Percentiles rank a stretch among this genome's conserved stretches.
phyloP scores from a whole-genome alignment of 2,797 vertebrate species.

The Eulemur rubriventer region DNA sequence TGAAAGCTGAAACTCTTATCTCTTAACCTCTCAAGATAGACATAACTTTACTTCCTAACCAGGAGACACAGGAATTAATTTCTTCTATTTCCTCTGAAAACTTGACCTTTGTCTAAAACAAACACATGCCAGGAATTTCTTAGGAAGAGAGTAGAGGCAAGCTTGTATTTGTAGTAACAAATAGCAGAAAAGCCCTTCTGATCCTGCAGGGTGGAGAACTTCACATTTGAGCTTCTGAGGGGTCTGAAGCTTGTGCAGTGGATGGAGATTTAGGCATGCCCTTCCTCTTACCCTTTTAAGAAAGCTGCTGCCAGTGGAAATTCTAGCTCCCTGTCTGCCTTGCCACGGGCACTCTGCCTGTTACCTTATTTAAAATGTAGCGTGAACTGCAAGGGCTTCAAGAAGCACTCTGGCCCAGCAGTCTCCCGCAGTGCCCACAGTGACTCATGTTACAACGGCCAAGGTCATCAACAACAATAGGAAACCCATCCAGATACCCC shows the following conservation, averaged over 20 bases:
- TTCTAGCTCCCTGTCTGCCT: not conserved
- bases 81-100: not conserved
- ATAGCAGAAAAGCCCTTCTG: not conserved
- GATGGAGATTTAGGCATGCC: not conserved
- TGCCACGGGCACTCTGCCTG: not conserved
- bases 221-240: not conserved
- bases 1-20: not conserved
- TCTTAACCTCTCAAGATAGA: not conserved
- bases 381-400: not conserved
- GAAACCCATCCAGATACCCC: constrained; percentile 26
- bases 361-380: not conserved
- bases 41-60: not conserved
- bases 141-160: not conserved
- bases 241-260: not conserved
- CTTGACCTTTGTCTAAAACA: not conserved
- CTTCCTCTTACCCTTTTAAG: not conserved
- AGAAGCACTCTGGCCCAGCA: not conserved
- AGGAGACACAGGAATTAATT: not conserved
- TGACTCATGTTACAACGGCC: not conserved
- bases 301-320: not conserved
- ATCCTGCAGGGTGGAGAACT: not conserved
- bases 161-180: not conserved
- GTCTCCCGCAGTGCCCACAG: not conserved
- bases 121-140: not conserved
- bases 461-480: not conserved